Conservation (phyloP, 1,140 invertebrate genomes). For the Daktulosphaira vitifoliae region DNA sequence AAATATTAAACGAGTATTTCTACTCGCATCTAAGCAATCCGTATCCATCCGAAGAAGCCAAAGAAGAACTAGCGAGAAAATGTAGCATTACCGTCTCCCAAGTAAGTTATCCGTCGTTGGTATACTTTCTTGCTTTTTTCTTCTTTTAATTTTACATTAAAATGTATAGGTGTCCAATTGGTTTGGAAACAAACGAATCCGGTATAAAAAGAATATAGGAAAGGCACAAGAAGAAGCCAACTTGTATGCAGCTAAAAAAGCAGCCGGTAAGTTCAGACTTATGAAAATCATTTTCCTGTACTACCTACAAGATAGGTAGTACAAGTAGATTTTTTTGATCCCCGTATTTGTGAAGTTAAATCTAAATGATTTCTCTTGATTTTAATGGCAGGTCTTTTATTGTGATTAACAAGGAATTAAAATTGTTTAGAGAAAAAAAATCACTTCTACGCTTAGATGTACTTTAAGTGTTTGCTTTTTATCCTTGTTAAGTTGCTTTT, state of each 20-base stretch:
- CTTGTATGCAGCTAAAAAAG: slow-evolving; percentile 97
- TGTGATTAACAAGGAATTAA: no score
- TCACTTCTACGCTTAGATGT: no score
- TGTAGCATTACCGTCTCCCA: slow-evolving; percentile 98
- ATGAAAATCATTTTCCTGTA: neutral
- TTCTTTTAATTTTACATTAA: neutral
- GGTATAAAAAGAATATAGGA: slow-evolving; percentile 99
- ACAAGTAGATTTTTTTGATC: no score
- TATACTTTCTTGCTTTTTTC: neutral
- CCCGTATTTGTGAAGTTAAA: no score
- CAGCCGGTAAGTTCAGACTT: slow-evolving; percentile 60
- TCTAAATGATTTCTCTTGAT: no score
- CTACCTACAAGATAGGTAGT: no score
- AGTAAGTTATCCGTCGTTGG: slow-evolving; percentile 46
- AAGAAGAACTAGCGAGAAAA: slow-evolving; percentile 98
- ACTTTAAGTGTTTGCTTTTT: no score
- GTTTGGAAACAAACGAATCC: slow-evolving; percentile 99
- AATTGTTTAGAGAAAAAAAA: no score
- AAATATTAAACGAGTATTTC: slow-evolving; percentile 99
- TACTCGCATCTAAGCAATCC: slow-evolving; percentile 99
- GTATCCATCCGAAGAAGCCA: slow-evolving; percentile 99
- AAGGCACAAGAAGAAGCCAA: slow-evolving; percentile 99
- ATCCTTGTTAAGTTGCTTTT: no score
- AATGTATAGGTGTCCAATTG: slow-evolving; percentile 87
- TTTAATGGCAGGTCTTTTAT: no score